A percentile compares a stretch with the other conserved stretches of the same genome.
Evolutionary conservation across 1,140 invertebrate species (phyloP).

Genomic region (Drosophila insularis): DNA sequence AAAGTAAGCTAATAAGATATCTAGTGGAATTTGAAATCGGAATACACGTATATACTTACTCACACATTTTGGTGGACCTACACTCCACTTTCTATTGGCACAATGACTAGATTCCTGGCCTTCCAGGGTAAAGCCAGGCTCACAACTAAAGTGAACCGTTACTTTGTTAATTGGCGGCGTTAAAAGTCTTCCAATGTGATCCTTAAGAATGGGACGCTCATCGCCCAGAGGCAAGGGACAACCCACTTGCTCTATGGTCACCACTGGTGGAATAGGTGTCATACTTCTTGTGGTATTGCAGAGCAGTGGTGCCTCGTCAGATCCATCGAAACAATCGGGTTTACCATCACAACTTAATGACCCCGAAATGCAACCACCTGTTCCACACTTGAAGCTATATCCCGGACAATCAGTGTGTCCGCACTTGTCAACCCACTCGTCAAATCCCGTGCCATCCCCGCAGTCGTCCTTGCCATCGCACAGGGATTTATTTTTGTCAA

Average conservation of each 20-base stretch:
- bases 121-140: slow-evolving; percentile 34
- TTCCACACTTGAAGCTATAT: slow-evolving; percentile 84
- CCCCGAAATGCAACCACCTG: slow-evolving; percentile 85
- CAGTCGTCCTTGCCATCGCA: slow-evolving; percentile 85
- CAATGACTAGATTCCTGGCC: slow-evolving; percentile 45
- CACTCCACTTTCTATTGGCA: slow-evolving; percentile 49
- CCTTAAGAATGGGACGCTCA: slow-evolving; percentile 43
- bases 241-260: slow-evolving; percentile 24
- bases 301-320: slow-evolving; percentile 84
- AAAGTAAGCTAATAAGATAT: not conserved
- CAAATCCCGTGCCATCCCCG: slow-evolving; percentile 84
- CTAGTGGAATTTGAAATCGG: too few species aligned
- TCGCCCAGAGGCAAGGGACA: slow-evolving; percentile 50
- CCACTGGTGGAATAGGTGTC: not conserved
- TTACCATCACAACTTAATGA: slow-evolving; percentile 84
- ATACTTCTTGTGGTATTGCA: slow-evolving; percentile 82
- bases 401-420: slow-evolving; percentile 79
- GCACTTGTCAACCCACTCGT: slow-evolving; percentile 85
- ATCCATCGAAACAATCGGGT: slow-evolving; percentile 86
- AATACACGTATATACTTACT: slow-evolving; percentile 47
- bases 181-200: slow-evolving; percentile 15
- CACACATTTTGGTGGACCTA: slow-evolving; percentile 53
- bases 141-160: slow-evolving; percentile 52
- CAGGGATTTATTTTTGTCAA: slow-evolving; percentile 54
- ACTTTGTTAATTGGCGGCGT: slow-evolving; percentile 24